Evolutionary conservation across 2,113 vertebrate genomes (phyloP).

Genomic region (Columba livia): DNA sequence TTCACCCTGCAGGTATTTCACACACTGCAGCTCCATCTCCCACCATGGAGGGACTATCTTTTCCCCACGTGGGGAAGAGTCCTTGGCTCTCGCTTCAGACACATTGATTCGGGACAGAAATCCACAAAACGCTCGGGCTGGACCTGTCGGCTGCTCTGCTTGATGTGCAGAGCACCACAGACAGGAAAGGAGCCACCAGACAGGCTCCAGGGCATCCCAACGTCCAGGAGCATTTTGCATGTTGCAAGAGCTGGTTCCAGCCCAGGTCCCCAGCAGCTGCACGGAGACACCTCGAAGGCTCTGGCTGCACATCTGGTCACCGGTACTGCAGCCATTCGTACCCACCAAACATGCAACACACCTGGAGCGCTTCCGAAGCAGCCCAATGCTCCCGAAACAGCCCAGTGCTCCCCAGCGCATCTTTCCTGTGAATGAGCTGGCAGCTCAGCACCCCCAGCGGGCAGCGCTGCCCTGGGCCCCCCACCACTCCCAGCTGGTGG

Average conservation of each 20-base stretch:
- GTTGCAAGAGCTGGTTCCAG: neutral
- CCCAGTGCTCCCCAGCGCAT: neutral
- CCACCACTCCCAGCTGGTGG: rapidly evolving
- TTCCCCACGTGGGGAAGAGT: neutral
- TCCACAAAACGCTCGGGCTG: neutral
- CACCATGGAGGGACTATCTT: neutral
- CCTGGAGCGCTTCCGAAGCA: neutral
- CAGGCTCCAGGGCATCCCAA: neutral
- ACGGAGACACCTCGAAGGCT: neutral
- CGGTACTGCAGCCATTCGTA: neutral
- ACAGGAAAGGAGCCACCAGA: neutral
- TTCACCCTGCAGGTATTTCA: neutral
- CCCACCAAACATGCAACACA: neutral
- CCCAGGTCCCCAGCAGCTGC: neutral
- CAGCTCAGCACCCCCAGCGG: neutral
- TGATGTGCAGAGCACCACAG: neutral
- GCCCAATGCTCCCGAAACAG: neutral
- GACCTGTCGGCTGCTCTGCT: neutral
- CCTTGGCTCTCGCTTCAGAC: neutral
- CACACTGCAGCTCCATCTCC: neutral
- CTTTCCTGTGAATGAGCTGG: neutral
- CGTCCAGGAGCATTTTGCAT: rapidly evolving
- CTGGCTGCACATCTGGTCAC: neutral
- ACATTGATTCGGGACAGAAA: neutral
- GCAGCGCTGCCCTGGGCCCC: neutral